phyloP scores from a whole-genome alignment of 2,797 vertebrate genomes.

The Acanthiza pusilla region DNA sequence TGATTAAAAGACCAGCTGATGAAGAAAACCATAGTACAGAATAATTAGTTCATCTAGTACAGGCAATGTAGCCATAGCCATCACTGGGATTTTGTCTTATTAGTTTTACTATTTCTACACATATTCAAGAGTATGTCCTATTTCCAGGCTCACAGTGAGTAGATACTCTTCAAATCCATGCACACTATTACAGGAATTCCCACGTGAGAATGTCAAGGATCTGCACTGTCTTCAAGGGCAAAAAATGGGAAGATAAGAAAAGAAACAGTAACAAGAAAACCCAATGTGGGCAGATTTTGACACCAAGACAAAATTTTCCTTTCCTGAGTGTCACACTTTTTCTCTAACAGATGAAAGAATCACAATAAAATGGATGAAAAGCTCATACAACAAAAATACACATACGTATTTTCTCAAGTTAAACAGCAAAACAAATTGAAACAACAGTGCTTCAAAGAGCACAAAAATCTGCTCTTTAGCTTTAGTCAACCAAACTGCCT shows the following conservation, averaged over 20 bases:
- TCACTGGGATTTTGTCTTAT: not conserved
- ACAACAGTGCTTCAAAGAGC: not conserved
- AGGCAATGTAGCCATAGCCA: not conserved
- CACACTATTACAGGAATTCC: not conserved
- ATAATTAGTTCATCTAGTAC: not conserved
- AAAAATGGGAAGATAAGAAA: not conserved
- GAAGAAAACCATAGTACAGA: not conserved
- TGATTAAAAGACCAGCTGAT: not conserved
- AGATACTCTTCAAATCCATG: not conserved
- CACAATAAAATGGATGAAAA: not conserved
- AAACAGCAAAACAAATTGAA: not conserved
- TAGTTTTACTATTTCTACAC: not conserved
- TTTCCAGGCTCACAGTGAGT: not conserved
- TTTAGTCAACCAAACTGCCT: not conserved
- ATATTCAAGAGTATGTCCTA: not conserved
- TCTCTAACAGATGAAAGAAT: not conserved
- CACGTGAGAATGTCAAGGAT: fast-evolving
- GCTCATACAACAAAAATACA: not conserved
- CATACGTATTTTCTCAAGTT: not conserved
- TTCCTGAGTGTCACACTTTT: not conserved
- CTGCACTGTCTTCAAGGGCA: not conserved
- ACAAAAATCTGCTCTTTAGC: not conserved
- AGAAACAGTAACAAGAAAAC: not conserved
- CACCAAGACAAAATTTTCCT: not conserved
- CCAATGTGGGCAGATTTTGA: not conserved